Evolutionary conservation across 2,113 vertebrate species (phyloP).

Genomic region (Perognathus longimembris): DNA sequence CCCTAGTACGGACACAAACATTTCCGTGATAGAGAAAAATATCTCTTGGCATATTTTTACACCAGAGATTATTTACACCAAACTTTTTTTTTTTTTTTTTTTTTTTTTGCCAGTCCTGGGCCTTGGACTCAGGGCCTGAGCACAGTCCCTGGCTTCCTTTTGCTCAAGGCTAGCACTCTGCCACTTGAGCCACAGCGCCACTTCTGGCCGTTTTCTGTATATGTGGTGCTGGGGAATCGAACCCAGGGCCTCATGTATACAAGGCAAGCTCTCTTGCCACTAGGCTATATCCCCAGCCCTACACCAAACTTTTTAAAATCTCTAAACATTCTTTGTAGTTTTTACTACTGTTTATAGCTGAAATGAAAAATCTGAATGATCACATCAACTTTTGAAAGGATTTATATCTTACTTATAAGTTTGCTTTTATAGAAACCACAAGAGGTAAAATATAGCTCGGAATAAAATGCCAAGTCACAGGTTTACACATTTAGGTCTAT

Average conservation of each 20-base stretch:
- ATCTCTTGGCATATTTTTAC: background rate
- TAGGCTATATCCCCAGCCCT: no score
- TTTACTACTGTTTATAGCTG: slow-evolving; percentile 4
- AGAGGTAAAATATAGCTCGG: background rate
- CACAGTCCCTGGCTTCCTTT: no score
- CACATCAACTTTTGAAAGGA: background rate
- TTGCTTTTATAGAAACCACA: background rate
- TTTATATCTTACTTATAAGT: background rate
- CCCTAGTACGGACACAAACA: background rate
- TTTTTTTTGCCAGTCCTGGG: no score
- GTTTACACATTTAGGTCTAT: background rate
- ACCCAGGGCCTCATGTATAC: no score
- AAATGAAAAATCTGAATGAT: background rate
- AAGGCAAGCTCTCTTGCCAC: no score
- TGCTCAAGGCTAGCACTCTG: no score
- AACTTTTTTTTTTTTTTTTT: no score
- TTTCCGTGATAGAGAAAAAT: background rate
- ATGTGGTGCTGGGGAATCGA: no score
- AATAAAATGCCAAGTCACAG: background rate
- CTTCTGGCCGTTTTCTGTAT: no score
- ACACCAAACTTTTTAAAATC: no score
- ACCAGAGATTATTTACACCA: background rate
- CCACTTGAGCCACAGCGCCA: no score
- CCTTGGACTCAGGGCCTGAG: no score
- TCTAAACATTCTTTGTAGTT: background rate